phyloP scores from a whole-genome alignment of 2,797 vertebrate species.

The Mus spretus region DNA sequence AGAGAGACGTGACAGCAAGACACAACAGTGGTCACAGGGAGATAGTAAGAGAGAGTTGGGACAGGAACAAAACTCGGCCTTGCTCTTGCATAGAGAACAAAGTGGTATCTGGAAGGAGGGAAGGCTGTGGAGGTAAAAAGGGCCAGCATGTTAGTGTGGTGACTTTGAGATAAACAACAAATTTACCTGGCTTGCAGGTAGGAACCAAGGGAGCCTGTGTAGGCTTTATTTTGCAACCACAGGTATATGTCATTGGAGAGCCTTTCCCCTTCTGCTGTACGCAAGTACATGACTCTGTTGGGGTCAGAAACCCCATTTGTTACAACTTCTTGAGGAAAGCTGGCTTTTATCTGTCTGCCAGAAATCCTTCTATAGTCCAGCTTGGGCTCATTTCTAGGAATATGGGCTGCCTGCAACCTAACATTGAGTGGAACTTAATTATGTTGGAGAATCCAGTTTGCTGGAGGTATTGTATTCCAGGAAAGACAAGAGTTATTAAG shows the following conservation, averaged over 20 bases:
- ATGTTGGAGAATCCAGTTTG: neutral
- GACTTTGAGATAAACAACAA: neutral
- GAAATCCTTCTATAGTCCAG: neutral
- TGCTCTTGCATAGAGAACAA: neutral
- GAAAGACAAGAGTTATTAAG: neutral
- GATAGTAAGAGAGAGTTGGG: neutral
- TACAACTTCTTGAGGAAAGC: neutral
- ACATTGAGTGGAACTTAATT: conserved; percentile 44
- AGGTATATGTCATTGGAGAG: neutral
- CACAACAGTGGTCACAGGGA: neutral
- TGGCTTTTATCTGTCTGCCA: neutral
- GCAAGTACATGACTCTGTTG: neutral
- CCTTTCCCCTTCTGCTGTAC: neutral
- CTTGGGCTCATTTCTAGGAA: neutral
- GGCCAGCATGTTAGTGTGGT: neutral
- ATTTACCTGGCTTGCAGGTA: neutral
- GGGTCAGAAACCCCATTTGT: neutral
- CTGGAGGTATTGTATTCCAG: neutral
- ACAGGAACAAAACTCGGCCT: no score
- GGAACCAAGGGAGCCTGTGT: neutral
- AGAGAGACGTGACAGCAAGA: neutral
- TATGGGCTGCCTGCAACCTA: neutral
- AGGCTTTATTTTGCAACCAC: neutral
- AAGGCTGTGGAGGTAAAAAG: neutral
- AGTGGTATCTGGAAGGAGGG: neutral